Evolutionary conservation across 2,797 vertebrate species (phyloP), one percentile per base, ranked within the genome.

Genomic region (Sebastiscus tertius): DNA sequence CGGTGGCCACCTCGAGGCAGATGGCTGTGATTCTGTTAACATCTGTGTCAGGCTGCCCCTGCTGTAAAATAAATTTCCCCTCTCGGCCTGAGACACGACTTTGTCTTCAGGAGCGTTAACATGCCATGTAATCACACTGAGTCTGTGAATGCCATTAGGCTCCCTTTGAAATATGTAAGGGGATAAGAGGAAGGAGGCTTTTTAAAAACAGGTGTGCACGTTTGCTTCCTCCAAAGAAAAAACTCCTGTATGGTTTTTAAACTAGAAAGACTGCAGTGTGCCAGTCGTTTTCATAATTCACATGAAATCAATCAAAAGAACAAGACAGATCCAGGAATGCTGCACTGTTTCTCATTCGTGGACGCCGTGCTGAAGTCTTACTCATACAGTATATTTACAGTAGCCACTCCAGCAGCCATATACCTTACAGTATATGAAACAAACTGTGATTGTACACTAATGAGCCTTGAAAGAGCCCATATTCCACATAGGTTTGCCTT

Each of bases 11-110:
- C 79, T 78, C 4, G 0, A 72, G 82, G 88, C 94, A 95, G 93
- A 94, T 95, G 94, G 88, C 79, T 60, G 55, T 75, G 85, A 91
- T 92, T 78, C 79, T 69, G 89, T 88, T 90, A 93, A 95, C 94
- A 94, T 95, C 92, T 94, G 93, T 81, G 86, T 76, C 87, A 59
- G 81, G 72, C 88, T 81, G 72, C 83, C 75, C 89, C 90, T 74
- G 92, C 91, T 91, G 93, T 74, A 90, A 90, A 93, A 93, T 80
- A 80, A 67, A 92, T 92, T 85, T 80, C 81, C 89, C 81, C 58
- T 80, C 84, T n/a, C 76, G 75, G 70, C 68, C 87, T 60, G 84
- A 88, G 80, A 92, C 77, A 79, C 16, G 84, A 58, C 83, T 82
- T 81, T 80, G 88, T 92, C 88, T 84, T 88, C 77, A 62, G 84